Evolutionary conservation across 2,113 vertebrate species (phyloP), one percentile per base, ranked within the genome.

Genomic region (Sphyrna mokarran): DNA sequence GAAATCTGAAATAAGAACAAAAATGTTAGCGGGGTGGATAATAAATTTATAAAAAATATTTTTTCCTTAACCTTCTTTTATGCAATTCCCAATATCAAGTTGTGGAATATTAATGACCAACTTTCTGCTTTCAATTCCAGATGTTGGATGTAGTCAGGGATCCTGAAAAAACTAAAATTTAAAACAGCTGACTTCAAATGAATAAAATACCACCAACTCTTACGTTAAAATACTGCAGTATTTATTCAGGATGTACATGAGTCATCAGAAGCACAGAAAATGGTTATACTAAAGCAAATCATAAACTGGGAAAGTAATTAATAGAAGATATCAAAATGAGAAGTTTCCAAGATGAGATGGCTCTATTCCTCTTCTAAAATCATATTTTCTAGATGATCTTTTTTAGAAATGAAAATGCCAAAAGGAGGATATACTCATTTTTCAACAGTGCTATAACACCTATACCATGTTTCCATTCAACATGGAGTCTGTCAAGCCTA

Each of bases 361-460:
- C 37, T 29, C 23, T 61, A 13, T 13, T 90, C 6, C 16, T 61
- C 29, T 61, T 90, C 48, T 90, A 48, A 1, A 90, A 33, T 33
- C 33, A 90, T 90, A 14, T 33, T 20, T 11, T 11, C 66, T 2
- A 3, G 16, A 68, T 68, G 18, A 68, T 33, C 26, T 76, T 33
- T 33, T 33, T 54, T 61, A 90, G 87, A 90, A 90, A 33, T 90
- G 29, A 90, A 90, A 90, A 61, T 90, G 54, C 54, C 61, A 90
- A 89, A 89, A 29, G 22, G 33, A 11, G 18, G 58, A 4, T 91
- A 18, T 8, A 43, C 14, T 43, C 70, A 43, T 22, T 86, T 48
- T 86, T 37, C 20, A 1, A 23, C 83, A 48, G 26, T 76, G 72
- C 26, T 76, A 76, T 29, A 76, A 26, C 83, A 86, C 37, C 43